Evolutionary conservation across 1,140 invertebrate species (phyloP), one percentile per base, ranked within the genome.

Genomic region (Heliconius melpomene): DNA sequence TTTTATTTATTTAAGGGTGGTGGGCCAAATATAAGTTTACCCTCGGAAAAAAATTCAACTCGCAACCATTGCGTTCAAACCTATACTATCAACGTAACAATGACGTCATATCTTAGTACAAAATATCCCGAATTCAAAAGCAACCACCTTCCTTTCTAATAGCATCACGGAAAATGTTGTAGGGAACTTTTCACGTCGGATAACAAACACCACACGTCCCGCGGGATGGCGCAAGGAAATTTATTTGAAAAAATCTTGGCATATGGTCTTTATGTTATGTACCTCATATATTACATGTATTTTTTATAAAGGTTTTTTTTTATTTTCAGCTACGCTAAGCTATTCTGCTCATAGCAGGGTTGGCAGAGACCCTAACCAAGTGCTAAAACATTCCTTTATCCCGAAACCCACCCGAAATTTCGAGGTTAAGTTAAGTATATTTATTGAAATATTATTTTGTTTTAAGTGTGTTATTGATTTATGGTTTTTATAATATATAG

Each of bases 201-300:
- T 66, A 66, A 66, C 26, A 66, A 66, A 66, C 60, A 66, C 60
- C 60, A 5, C 60, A 66, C 60, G 60, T 66, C 60, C 11, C 60
- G 6, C 23, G 60, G 60, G 60, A 66, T 66, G 29, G 60, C 13
- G 11, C 9, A 66, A 3, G 26, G 26, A 66, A 66, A 66, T 26
- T 26, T 66, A 66, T 66, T 66, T 66, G 60, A 66, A 66, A 66
- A 66, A 66, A 66, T 66, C 60, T 66, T 66, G 23, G 60, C 23
- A 29, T 66, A 66, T 29, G 13, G 23, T 26, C 60, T 66, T 13
- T 29, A 3, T 66, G 9, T 29, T 66, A 66, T 29, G 6, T 66
- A 29, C 9, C 26, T 66, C 26, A 66, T 66, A 66, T 66, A 29
- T 66, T 66, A 66, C 60, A 66, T 66, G 60, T 29, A 66, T 66